Evolutionary conservation across 2,888 invertebrate genomes (phyloP).

Genomic region (Tiliacea citrago): DNA sequence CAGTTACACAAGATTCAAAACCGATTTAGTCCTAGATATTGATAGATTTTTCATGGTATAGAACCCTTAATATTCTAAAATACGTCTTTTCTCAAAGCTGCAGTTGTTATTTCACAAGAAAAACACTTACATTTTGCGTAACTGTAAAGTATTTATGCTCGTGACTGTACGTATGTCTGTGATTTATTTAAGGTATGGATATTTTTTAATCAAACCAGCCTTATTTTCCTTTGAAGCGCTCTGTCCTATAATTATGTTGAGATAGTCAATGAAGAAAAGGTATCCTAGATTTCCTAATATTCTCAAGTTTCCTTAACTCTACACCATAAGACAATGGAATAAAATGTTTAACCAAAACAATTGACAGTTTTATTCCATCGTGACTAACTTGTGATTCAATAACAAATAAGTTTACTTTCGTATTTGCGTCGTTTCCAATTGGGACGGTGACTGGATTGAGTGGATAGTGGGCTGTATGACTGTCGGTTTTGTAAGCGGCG

Average conservation of each 20-base stretch:
- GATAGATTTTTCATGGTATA: not conserved
- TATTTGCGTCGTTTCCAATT: slow-evolving; percentile 44
- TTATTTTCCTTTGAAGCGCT: not conserved
- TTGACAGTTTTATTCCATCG: slow-evolving; percentile 23
- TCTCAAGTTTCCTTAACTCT: not conserved
- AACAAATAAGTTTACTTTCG: slow-evolving; percentile 43
- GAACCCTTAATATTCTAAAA: not conserved
- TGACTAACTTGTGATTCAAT: slow-evolving; percentile 39
- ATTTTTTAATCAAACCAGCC: not conserved
- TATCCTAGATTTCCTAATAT: not conserved
- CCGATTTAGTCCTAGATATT: not conserved
- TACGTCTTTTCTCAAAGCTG: not conserved
- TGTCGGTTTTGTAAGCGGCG: slow-evolving; percentile 30
- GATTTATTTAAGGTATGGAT: not conserved
- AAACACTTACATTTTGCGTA: no score
- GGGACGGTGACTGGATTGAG: slow-evolving; percentile 22
- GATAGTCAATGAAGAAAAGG: not conserved
- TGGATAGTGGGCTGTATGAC: slow-evolving; percentile 30
- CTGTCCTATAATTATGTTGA: not conserved
- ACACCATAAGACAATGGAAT: not conserved
- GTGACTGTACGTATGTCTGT: no score
- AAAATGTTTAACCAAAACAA: not conserved
- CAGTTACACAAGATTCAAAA: not conserved
- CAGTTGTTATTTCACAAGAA: not conserved
- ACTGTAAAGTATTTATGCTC: no score